Conservation (phyloP, 2,797 vertebrate genomes). For the Premnoplex brunnescens region DNA sequence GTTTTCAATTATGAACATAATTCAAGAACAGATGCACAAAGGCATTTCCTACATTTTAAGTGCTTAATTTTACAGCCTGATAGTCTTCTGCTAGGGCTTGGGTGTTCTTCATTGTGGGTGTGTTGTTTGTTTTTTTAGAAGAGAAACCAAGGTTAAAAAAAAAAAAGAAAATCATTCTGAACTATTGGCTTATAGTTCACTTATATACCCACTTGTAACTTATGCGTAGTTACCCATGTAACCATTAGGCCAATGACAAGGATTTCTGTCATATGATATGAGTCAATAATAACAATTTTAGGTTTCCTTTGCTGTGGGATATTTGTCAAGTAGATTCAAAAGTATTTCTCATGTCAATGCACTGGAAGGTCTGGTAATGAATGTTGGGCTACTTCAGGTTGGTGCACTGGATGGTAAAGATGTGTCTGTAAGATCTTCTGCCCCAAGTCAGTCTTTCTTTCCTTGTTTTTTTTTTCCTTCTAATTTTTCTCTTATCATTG, state of each 20-base stretch:
- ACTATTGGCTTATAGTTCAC: background rate
- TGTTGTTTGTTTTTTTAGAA: accelerated
- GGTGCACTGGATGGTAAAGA: background rate
- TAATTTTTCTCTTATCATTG: background rate
- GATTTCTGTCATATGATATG: background rate
- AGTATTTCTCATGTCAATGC: background rate
- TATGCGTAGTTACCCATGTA: background rate
- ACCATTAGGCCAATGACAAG: background rate
- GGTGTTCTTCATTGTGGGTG: background rate
- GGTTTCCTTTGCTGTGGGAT: background rate
- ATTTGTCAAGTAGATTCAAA: background rate
- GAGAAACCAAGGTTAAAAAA: background rate
- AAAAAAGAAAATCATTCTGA: background rate
- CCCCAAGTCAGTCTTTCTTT: background rate
- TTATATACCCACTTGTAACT: background rate
- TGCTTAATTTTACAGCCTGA: background rate
- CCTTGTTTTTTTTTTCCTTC: background rate
- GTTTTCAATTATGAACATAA: background rate
- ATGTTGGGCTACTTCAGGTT: background rate
- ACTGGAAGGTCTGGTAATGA: background rate
- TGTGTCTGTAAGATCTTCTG: background rate
- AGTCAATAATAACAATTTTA: background rate
- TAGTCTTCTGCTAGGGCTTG: background rate
- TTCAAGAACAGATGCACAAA: background rate
- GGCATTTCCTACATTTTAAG: background rate